These are phyloP conservation scores for Bucco capensis DNA, from an alignment of 2,113 vertebrate species.

Conservation along the genomic window DNA sequence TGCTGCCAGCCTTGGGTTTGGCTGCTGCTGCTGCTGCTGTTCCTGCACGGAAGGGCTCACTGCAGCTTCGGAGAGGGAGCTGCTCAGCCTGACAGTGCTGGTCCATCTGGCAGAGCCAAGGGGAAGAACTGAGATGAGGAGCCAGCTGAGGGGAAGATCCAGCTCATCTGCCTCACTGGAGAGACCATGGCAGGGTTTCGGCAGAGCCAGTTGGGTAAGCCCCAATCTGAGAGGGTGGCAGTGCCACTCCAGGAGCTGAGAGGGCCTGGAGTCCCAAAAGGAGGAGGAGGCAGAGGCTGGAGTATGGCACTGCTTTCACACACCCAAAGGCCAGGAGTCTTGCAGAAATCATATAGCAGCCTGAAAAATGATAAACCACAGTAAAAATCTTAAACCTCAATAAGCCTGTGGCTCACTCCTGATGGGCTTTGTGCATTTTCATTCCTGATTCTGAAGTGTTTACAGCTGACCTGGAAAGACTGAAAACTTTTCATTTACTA, in stretches of 20 bases:
- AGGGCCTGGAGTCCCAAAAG: background rate
- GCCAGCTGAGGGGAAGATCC: background rate
- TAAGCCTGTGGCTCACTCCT: background rate
- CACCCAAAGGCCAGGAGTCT: background rate
- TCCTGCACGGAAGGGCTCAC: background rate
- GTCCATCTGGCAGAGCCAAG: background rate
- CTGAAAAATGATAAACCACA: background rate
- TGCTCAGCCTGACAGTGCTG: background rate
- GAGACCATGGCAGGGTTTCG: background rate
- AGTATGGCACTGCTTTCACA: accelerated
- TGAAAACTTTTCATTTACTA: background rate
- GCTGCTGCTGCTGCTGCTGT: background rate
- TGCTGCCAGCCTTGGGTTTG: background rate
- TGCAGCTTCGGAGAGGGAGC: accelerated
- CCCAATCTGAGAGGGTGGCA: background rate
- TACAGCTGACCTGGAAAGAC: background rate
- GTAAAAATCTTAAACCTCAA: background rate
- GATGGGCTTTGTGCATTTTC: background rate
- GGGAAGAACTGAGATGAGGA: background rate
- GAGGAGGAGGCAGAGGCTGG: background rate
- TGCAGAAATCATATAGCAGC: background rate
- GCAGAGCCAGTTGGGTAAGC: accelerated
- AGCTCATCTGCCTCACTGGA: background rate
- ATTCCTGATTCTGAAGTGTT: background rate
- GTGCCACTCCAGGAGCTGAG: background rate